Evolutionary conservation across 2,797 vertebrate genomes (phyloP), one percentile per base, ranked within the genome.

Genomic region (Paratrypauchen microcephalus): DNA sequence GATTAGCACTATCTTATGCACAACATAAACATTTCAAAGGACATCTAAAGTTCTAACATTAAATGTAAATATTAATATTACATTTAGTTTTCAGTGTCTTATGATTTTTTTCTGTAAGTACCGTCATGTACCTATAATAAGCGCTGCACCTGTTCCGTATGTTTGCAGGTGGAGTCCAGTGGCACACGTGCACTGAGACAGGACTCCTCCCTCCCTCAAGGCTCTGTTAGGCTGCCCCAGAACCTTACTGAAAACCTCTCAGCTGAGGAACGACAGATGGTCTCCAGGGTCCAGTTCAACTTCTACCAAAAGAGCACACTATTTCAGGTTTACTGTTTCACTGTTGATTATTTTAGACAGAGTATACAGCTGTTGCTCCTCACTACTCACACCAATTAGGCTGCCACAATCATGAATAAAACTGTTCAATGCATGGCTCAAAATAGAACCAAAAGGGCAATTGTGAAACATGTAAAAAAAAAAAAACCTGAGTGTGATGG

Each of bases 261-360:
- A 47, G 2, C 72, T 12, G 79, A 89, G 73, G 82, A 97, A 16
- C 66, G 93, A 82, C 77, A 84, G 41, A 74, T 87, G 56, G 94
- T 86, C 75, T 96, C 96, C 75, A 95, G 96, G 90, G 85, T 98
- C 70, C 96, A 96, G 88, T 99, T 99, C 90, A 96, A 95, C 83
- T 98, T 96, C 87, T 99, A 95, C 87, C 95, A 96, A 91, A 95
- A 93, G 74, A 92, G 92, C 82, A 90, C 94, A n/a, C 85, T 97
- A 32, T 99, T 98, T 84, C 94, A 95, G 95, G 97, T 98, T 45
- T 16, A 1, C 6, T 47, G 36, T 65, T 41, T 6, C 41, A 67
- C 18, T 23, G 23, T 28, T 54, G 4, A 62, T 23, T 39, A 56
- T 24, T 45, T 45, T 52, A 52, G 50, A 2, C 50, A 52, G 4